phyloP scores from a whole-genome alignment of 2,113 vertebrate species.

The Oplegnathus fasciatus region DNA sequence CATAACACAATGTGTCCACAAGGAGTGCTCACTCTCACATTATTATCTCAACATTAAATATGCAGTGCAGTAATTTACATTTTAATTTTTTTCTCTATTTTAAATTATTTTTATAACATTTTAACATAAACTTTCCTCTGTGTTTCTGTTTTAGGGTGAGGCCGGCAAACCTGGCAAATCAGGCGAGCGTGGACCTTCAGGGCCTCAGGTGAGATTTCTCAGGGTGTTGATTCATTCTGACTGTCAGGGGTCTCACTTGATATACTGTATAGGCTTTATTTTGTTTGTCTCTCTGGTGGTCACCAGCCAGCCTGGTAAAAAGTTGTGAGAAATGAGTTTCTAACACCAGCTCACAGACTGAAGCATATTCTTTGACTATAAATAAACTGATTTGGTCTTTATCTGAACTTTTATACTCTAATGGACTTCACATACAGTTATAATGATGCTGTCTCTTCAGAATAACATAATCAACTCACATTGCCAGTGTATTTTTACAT shows the following conservation, averaged over 20 bases:
- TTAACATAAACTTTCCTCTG: not conserved
- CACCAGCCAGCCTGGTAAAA: not conserved
- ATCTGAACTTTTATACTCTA: not conserved
- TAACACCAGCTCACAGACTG: not conserved
- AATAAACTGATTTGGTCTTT: not conserved
- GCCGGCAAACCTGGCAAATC: constrained; percentile 79
- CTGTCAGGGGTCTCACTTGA: not conserved
- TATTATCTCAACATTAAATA: not conserved
- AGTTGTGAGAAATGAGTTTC: not conserved
- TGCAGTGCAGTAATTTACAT: not conserved
- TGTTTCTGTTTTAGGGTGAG: constrained; percentile 72
- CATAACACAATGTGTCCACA: not conserved
- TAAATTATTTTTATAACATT: too few relatives aligned
- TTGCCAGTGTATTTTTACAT: not conserved
- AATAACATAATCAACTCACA: not conserved
- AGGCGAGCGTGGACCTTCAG: constrained; percentile 80
- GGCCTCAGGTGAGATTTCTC: constrained; percentile 78
- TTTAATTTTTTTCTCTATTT: not conserved
- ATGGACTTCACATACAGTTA: not conserved
- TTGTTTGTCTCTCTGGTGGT: not conserved
- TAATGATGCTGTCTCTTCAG: not conserved
- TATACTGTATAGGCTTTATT: not conserved
- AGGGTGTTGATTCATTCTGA: not conserved
- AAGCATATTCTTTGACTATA: not conserved
- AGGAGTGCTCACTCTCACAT: constrained; percentile 3